Evolutionary conservation across 2,888 invertebrate species (phyloP).

Genomic region (Athetis lepigone): DNA sequence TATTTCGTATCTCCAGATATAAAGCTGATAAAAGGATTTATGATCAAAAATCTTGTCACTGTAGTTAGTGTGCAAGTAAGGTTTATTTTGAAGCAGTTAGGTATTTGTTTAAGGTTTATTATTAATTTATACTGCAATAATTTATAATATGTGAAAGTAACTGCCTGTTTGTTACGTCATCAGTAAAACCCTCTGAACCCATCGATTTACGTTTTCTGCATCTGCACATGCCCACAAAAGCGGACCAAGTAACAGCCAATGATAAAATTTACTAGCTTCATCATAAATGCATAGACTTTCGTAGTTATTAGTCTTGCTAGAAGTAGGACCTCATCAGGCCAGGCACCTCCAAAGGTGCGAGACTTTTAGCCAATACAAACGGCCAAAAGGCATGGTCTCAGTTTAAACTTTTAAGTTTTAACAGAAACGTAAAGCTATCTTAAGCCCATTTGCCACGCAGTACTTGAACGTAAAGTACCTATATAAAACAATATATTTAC

Average conservation of each 20-base stretch:
- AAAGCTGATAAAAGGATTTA: conserved; percentile 29
- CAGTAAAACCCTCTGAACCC: no score
- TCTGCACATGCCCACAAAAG: no score
- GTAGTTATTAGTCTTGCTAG: no score
- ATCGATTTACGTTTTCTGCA: no score
- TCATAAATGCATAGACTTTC: background rate
- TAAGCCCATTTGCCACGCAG: background rate
- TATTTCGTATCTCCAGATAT: conserved; percentile 33
- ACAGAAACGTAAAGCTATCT: background rate
- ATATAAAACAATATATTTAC: conserved; percentile 40
- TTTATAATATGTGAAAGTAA: no score
- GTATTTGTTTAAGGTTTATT: background rate
- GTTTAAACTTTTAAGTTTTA: background rate
- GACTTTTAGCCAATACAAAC: no score
- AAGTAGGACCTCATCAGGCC: no score
- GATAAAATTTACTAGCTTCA: background rate
- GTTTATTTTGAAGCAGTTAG: background rate
- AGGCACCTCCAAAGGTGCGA: no score
- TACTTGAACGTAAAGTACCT: conserved; percentile 14
- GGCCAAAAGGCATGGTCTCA: background rate
- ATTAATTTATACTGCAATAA: no score
- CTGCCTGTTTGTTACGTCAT: no score
- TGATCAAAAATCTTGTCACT: conserved; percentile 22
- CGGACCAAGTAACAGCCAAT: no score
- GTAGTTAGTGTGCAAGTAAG: background rate